Evolutionary conservation across 2,888 invertebrate species (phyloP), one percentile per base, ranked within the genome.

Genomic region (Tupiocoris notatus): DNA sequence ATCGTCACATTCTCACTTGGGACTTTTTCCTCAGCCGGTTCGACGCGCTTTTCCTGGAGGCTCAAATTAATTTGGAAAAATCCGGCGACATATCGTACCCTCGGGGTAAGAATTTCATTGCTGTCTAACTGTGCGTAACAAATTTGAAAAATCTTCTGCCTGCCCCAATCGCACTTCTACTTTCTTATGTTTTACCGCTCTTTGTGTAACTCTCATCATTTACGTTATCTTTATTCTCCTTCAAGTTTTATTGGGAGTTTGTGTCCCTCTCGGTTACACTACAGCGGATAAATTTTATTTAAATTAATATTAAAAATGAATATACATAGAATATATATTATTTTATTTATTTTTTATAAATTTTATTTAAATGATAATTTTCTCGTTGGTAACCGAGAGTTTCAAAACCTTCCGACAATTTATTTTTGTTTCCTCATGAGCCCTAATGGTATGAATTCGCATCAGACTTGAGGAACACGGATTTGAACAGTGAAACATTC

Each of bases 1-100:
- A 97, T 84, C 88, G 96, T 63, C 90, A 90, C 81, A 93, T 98
- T 77, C 87, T 99, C 17, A 91, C 92, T 0, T 99, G 99, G 98
- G 96, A 98, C 79, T 99, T 99, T 87, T 99, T 99, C 84, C 88
- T 98, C 22, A 95, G 95, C 83, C 89, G 96, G 75, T 98, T 99
- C 83, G 98, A 99, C 83, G 93, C 96, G 0, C 86, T 99, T 2
- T 95, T 96, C 82, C 86, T 99, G 25, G 99, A 99, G 85, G 96
- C 98, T 0, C 98, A 99, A 86, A 91, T 99, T 56, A 92, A 90
- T 83, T 86, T 94, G 79, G 94, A 94, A 83, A 92, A 91, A 85
- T 87, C 89, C 20, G 93, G 95, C 1, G 96, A 97, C 81, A 90
- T 95, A 78, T 87, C 92, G 0, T 93, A 91, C 83, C 86, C 94